Base-by-base conservation (phyloP, 2,113 vertebrate genomes). In the Eurystomus gularis region DNA sequence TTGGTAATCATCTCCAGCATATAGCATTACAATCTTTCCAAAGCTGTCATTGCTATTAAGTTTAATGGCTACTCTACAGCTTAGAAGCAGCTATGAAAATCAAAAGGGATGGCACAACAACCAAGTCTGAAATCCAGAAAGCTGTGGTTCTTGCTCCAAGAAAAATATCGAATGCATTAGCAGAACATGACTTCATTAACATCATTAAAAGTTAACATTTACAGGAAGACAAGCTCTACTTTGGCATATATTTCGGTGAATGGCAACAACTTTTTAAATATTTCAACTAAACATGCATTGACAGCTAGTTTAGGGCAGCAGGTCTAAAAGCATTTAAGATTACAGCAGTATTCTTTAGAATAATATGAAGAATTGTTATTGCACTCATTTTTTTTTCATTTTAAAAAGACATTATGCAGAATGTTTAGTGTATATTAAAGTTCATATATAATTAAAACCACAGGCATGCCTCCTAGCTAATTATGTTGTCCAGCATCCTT, bases 141-240 rank as follows among this genome's bases (percentile, higher is more conserved):
- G 86, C 81, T 68, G 65, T 37, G 57, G 37, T 71, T 93, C 62
- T 75, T 79, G 71, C 68, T 96, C 82, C 92, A 93, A 84, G 78
- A 89, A 92, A 83, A 88, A 60, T 62, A 96, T 51, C 72, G 86
- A 96, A 82, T 79, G 82, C 97, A 97, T 97, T 97, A 97, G 93
- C 90, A 91, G 78, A 92, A 71, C 37, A 80, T 86, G 49, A 90
- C 80, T 96, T 96, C 94, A 96, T 97, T 95, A 96, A 64, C 69
- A 91, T 85, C 95, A 94, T 87, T 95, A 81, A 33, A 77, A 94
- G 28, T 93, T 88, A 71, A 39, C 62, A 58, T 90, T 97, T 97
- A 95, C 28, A 0, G 91, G 94, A 97, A 97, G 57, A 21, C 80
- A 69, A 87, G 29, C 58, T 84, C 62, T 73, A 10, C 55, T 86